Percentiles rank a stretch among this genome's conserved stretches.
These are phyloP conservation scores for Horisme vitalbata DNA, from an alignment of 2,888 invertebrate species.

Conservation along the genomic window DNA sequence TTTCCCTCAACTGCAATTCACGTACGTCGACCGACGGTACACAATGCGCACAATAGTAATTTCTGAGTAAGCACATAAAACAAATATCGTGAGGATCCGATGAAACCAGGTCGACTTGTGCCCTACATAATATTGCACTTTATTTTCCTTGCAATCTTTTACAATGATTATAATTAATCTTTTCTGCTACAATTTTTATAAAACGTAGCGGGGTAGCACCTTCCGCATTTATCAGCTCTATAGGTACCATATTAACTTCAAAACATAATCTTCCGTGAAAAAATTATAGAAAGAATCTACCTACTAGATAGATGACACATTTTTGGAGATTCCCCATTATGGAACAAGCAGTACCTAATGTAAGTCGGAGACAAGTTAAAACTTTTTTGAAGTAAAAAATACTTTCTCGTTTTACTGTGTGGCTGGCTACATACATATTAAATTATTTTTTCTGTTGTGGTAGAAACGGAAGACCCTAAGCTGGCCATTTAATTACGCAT, in stretches of 20 bases:
- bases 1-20: slow-evolving; percentile 8
- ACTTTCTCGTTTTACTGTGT: not conserved
- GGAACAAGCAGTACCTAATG: no score
- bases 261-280: no score
- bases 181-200: no score
- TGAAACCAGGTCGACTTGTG: slow-evolving; percentile 55
- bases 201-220: no score
- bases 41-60: slow-evolving; percentile 26
- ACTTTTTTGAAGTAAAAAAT: no score
- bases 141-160: slow-evolving; percentile 38
- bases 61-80: slow-evolving; percentile 36
- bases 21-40: slow-evolving; percentile 22
- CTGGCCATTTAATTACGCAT: slow-evolving; percentile 35
- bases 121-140: slow-evolving; percentile 55
- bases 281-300: no score
- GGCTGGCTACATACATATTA: slow-evolving; percentile 23
- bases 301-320: no score
- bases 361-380: no score
- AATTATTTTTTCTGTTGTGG: no score
- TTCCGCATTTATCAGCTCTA: no score
- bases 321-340: no score
- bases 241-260: no score
- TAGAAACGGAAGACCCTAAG: slow-evolving; percentile 23
- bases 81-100: slow-evolving; percentile 58
- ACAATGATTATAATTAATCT: slow-evolving; percentile 18